Percentiles rank a stretch among this genome's conserved stretches.
These are phyloP conservation scores for Syngnathus floridae DNA, from an alignment of 2,113 vertebrate species.

Conservation along the genomic window DNA sequence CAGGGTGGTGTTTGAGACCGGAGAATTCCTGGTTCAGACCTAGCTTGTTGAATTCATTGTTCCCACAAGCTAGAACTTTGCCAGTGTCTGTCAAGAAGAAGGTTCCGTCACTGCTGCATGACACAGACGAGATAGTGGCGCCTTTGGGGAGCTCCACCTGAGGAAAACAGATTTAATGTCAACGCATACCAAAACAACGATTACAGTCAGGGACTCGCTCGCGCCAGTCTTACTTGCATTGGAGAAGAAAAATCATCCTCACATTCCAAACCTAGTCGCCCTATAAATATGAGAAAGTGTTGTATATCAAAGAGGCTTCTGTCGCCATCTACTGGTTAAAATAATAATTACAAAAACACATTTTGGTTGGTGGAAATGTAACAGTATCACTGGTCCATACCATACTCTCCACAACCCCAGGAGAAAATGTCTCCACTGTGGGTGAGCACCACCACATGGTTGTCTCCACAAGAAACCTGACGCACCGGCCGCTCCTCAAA, in stretches of 20 bases:
- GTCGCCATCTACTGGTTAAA: slow-evolving; percentile 44
- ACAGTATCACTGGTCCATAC: slow-evolving; percentile 52
- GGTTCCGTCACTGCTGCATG: slow-evolving; percentile 88
- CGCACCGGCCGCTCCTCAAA: slow-evolving; percentile 83
- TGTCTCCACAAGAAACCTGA: slow-evolving; percentile 94
- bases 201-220: not conserved
- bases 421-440: slow-evolving; percentile 84
- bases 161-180: slow-evolving; percentile 1
- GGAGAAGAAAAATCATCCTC: slow-evolving; percentile 90
- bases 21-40: slow-evolving; percentile 90
- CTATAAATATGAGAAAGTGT: slow-evolving; percentile 52
- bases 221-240: slow-evolving; percentile 78
- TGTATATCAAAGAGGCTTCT: not conserved
- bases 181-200: not conserved
- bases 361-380: not conserved
- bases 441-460: slow-evolving; percentile 89
- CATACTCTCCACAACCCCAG: slow-evolving; percentile 95
- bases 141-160: slow-evolving; percentile 89
- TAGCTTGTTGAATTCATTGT: slow-evolving; percentile 94
- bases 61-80: slow-evolving; percentile 93
- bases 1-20: slow-evolving; percentile 87
- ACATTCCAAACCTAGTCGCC: slow-evolving; percentile 91
- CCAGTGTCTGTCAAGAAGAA: slow-evolving; percentile 91
- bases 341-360: slow-evolving; percentile 23
- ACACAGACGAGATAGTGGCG: slow-evolving; percentile 82